phyloP scores from a whole-genome alignment of 2,888 invertebrate genomes.

The Caenorhabditis panamensis region DNA sequence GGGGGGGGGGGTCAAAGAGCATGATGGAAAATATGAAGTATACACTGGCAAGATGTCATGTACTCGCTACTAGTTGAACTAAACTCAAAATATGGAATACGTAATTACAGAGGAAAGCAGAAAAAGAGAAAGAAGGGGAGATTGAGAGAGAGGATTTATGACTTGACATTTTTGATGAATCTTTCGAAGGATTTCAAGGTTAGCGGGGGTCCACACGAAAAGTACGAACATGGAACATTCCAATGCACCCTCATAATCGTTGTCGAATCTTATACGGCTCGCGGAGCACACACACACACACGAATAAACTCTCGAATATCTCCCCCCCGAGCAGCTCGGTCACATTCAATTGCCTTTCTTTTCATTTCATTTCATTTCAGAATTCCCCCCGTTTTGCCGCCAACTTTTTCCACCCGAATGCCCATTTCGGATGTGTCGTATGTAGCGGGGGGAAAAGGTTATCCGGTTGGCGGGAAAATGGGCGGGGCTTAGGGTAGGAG shows the following conservation, averaged over 20 bases:
- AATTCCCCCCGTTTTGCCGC: constrained; percentile 23
- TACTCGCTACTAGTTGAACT: no score
- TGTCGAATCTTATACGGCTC: constrained; percentile 52
- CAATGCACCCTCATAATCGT: constrained; percentile 12
- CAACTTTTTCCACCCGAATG: constrained; percentile 51
- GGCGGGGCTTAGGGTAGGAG: not conserved
- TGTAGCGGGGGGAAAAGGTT: constrained; percentile 15
- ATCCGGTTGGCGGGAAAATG: not conserved
- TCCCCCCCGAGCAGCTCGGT: constrained; percentile 10
- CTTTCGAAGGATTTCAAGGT: constrained; percentile 2
- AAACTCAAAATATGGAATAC: constrained; percentile 18
- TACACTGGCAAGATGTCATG: not conserved
- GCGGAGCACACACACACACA: constrained; percentile 33
- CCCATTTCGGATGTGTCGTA: constrained; percentile 5
- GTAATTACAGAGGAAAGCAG: constrained; percentile 27
- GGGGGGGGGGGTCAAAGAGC: not conserved
- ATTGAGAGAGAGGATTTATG: constrained; percentile 26
- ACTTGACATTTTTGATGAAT: constrained; percentile 45
- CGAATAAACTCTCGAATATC: constrained; percentile 32
- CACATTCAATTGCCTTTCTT: constrained; percentile 45
- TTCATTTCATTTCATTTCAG: constrained; percentile 52
- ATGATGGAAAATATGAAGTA: not conserved
- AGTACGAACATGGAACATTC: no score
- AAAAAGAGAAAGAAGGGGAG: constrained; percentile 13
- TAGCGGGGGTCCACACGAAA: no score